These are phyloP conservation scores for Trissonchulus latispiculum DNA, from an alignment of 2,888 invertebrate species.

Conservation along the genomic window DNA sequence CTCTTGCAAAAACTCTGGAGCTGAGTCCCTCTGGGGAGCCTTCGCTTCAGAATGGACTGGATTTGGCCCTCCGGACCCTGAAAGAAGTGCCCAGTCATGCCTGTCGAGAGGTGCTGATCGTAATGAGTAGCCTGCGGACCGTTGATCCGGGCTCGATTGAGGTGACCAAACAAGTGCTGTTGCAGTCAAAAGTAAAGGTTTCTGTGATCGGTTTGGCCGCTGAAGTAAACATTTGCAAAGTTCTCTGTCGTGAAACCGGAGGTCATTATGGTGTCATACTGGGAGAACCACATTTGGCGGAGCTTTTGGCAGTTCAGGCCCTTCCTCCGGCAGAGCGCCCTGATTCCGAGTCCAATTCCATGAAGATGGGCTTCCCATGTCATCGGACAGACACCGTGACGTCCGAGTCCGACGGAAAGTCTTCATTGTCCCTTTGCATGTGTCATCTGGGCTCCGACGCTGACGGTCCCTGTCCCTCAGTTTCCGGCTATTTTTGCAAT, in stretches of 20 bases:
- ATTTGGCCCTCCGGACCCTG: constrained; percentile 70
- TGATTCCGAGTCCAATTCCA: no score
- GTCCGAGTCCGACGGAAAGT: no score
- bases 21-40: constrained; percentile 75
- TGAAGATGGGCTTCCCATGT: no score
- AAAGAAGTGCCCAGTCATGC: constrained; percentile 84
- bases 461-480: not conserved
- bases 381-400: no score
- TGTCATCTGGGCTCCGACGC: no score
- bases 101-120: constrained; percentile 78
- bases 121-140: constrained; percentile 86
- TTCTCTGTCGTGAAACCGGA: constrained; percentile 70
- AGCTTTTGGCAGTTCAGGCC: no score
- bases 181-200: constrained; percentile 62
- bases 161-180: constrained; percentile 61
- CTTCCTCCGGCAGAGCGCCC: no score
- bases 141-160: constrained; percentile 91
- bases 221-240: constrained; percentile 80
- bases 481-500: constrained; percentile 50
- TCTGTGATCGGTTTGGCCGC: constrained; percentile 91
- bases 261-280: constrained; percentile 40
- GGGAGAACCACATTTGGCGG: no score
- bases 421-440: no score
- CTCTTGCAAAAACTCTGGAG: constrained; percentile 51
- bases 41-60: constrained; percentile 86